These are phyloP conservation scores for Diachasmimorpha longicaudata DNA, from an alignment of 1,140 invertebrate genomes.

Conservation along the genomic window DNA sequence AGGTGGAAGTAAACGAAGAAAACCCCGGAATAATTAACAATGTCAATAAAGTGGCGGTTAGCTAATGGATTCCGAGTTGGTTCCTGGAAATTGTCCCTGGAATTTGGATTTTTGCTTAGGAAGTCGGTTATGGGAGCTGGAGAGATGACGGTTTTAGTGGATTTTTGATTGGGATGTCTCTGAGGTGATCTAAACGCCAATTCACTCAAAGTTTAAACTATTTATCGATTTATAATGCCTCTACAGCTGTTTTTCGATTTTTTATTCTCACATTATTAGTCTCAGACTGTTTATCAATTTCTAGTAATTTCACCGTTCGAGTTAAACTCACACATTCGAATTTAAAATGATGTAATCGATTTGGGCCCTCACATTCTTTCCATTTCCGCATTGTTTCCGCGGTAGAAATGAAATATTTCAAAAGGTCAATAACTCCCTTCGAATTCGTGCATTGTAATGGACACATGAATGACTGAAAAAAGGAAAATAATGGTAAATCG, in stretches of 20 bases:
- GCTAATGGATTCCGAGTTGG: not conserved
- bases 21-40: not conserved
- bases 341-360: not conserved
- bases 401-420: not conserved
- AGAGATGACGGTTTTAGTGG: too few species aligned
- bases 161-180: too few species aligned
- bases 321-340: too few species aligned
- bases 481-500: not conserved
- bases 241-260: not conserved
- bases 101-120: not conserved
- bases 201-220: not conserved
- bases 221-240: not conserved
- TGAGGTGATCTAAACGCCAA: not conserved
- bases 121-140: not conserved
- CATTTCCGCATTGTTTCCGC: not conserved
- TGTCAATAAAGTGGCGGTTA: not conserved
- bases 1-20: not conserved
- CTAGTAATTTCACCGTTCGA: too few species aligned
- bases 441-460: not conserved
- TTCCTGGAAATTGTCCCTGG: not conserved
- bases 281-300: too few species aligned
- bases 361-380: not conserved
- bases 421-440: not conserved
- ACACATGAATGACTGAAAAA: not conserved
- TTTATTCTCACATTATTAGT: too few species aligned